Evolutionary conservation across 2,888 invertebrate genomes (phyloP).

Genomic region (Lasioglossum oenotherae): DNA sequence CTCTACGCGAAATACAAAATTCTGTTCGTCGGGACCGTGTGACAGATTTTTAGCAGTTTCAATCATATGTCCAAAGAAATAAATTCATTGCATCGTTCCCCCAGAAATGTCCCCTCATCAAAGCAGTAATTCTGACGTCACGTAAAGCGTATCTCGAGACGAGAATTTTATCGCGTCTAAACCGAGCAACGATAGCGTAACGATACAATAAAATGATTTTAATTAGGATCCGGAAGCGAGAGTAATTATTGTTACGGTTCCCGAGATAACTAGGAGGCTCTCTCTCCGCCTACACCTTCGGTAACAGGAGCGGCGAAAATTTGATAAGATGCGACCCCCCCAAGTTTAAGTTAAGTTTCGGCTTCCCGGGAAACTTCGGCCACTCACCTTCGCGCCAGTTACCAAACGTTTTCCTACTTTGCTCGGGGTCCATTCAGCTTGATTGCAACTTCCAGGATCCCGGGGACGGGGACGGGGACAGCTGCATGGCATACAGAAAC

Average conservation of each 20-base stretch:
- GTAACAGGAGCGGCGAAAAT: conserved; percentile 25
- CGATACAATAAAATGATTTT: neutral
- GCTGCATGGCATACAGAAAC: neutral
- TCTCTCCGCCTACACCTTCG: neutral
- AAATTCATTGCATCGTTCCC: neutral
- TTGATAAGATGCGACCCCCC: conserved; percentile 29
- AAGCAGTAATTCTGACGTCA: neutral
- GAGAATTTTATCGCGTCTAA: neutral
- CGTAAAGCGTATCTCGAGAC: too few species aligned
- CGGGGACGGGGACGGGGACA: neutral
- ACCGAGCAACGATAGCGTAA: neutral
- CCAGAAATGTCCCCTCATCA: neutral
- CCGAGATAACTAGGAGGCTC: neutral
- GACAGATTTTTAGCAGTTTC: neutral
- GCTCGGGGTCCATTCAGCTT: conserved; percentile 25
- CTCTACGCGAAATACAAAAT: neutral
- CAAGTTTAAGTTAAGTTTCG: conserved; percentile 26
- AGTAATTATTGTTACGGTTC: conserved; percentile 4
- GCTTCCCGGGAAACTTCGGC: conserved; percentile 21
- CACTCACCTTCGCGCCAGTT: conserved; percentile 34
- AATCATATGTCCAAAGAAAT: neutral
- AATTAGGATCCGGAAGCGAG: neutral
- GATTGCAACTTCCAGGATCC: conserved; percentile 19
- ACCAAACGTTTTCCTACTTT: conserved; percentile 33
- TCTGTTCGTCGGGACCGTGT: neutral